phyloP scores from a whole-genome alignment of 2,888 invertebrate species.

The Andrena marginata region DNA sequence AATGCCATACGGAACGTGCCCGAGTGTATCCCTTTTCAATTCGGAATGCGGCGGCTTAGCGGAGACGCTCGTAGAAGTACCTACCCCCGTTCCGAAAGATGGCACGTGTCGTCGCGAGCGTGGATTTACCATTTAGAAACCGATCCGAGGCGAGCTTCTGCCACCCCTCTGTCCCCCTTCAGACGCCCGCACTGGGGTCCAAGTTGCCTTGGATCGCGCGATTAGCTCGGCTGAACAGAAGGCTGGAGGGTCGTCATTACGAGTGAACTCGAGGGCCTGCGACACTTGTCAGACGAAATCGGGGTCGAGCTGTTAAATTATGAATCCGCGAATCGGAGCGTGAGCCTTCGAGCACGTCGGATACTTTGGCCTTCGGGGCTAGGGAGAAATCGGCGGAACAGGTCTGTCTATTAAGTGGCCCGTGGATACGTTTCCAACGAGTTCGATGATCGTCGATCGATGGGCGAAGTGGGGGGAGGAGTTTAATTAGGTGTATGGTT shows the following conservation, averaged over 20 bases:
- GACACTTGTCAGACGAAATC: slow-evolving; percentile 40
- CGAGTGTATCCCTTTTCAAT: slow-evolving; percentile 57
- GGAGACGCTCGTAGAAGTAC: slow-evolving; percentile 41
- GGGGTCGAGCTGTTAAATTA: slow-evolving; percentile 44
- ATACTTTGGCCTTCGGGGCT: slow-evolving; percentile 22
- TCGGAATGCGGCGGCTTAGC: slow-evolving; percentile 45
- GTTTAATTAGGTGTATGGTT: slow-evolving; percentile 17
- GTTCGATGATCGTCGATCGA: not conserved
- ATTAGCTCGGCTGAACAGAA: slow-evolving; percentile 12
- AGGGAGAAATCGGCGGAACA: slow-evolving; percentile 12
- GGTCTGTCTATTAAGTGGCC: slow-evolving; percentile 2
- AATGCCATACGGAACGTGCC: slow-evolving; percentile 54
- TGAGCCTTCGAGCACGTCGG: slow-evolving; percentile 31
- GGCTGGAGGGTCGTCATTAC: slow-evolving; percentile 21
- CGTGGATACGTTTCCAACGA: slow-evolving; percentile 7
- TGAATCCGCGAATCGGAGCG: slow-evolving; percentile 40
- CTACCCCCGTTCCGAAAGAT: slow-evolving; percentile 34
- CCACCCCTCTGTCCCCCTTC: not conserved
- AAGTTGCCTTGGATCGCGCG: not conserved
- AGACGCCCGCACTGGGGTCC: not conserved
- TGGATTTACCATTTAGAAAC: slow-evolving; percentile 52
- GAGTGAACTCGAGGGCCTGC: slow-evolving; percentile 3
- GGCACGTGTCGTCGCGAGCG: slow-evolving; percentile 45
- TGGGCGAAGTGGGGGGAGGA: not conserved
- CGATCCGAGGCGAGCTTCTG: not conserved